These are phyloP conservation scores for Leucosticte australis DNA, from an alignment of 2,113 vertebrate genomes.

Conservation along the genomic window DNA sequence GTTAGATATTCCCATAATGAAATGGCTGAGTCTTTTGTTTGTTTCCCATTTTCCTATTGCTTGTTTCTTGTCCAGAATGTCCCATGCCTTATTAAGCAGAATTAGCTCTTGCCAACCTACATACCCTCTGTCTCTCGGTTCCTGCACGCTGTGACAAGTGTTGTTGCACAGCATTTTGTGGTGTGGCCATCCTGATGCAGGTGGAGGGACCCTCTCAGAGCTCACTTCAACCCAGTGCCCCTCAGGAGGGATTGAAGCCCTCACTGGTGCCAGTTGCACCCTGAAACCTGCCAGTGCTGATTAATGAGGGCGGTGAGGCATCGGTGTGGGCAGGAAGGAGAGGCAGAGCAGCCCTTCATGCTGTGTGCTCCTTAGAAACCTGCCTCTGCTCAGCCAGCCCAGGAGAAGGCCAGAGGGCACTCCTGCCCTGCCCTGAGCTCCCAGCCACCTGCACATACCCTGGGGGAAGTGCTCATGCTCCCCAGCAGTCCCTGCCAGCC, in stretches of 20 bases:
- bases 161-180: neutral
- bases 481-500: neutral
- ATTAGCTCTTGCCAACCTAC: neutral
- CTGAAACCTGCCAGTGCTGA: neutral
- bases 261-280: neutral
- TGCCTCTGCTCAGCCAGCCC: neutral
- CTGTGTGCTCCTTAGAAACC: neutral
- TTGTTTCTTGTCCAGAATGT: neutral
- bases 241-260: neutral
- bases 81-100: neutral
- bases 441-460: neutral
- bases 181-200: rapidly evolving
- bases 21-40: neutral
- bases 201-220: neutral
- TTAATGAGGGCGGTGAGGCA: neutral
- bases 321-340: neutral
- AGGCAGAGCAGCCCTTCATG: neutral
- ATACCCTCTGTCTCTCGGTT: neutral
- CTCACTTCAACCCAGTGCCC: neutral
- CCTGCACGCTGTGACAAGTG: neutral
- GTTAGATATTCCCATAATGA: neutral
- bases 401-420: neutral
- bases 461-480: neutral
- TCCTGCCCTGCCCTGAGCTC: neutral
- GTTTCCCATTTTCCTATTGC: neutral